Base-by-base conservation (phyloP, 2,888 invertebrate species). In the Drosophila helvetica region DNA sequence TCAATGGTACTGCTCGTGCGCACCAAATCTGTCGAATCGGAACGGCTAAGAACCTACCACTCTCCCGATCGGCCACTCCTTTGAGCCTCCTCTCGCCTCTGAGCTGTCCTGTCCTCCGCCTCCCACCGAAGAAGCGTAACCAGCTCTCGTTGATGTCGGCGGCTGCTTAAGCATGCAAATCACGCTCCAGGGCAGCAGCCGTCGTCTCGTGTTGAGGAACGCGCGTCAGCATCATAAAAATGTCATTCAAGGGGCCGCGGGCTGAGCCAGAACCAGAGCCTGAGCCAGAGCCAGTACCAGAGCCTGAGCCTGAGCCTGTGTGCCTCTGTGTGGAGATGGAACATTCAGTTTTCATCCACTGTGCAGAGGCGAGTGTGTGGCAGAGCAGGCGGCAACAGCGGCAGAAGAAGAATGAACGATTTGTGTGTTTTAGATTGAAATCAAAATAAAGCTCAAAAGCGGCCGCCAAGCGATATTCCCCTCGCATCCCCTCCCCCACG, bases 401-500 rank as follows among this genome's bases (percentile, higher is more conserved):
- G 45, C 51, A 73, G 61, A 68, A 63, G 52, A 68, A 71, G 87
- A 80, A 86, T 88, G 86, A 86, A 86, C 86, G 86, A 88, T 86
- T 86, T 86, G 86, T 86, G 89, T 81, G 80, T 86, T 86, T 88
- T 85, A 86, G 86, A 86, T 86, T 86, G 87, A 86, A 88, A 86
- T 86, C 86, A 87, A 88, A 86, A 79, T 81, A 81, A 86, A 87
- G 83, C 86, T 83, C 86, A 87, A 83, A 83, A 64, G 79, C 69
- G 25, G 61, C 83, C 88, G 88, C 71, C 68, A 50, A 43, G 68
- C 77, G 77, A 67, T 60, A 72, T 33, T 46, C 25, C 38, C 12
- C 50, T 30, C 12, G 18, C 19, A 15, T 3, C 17, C 25, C 8
- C 15, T 8, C 27, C 47, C 47, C 53, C n/a, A 15, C 38, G 1